Evolutionary conservation across 2,113 vertebrate genomes (phyloP), one percentile per base, ranked within the genome.

Genomic region (Peromyscus leucopus): DNA sequence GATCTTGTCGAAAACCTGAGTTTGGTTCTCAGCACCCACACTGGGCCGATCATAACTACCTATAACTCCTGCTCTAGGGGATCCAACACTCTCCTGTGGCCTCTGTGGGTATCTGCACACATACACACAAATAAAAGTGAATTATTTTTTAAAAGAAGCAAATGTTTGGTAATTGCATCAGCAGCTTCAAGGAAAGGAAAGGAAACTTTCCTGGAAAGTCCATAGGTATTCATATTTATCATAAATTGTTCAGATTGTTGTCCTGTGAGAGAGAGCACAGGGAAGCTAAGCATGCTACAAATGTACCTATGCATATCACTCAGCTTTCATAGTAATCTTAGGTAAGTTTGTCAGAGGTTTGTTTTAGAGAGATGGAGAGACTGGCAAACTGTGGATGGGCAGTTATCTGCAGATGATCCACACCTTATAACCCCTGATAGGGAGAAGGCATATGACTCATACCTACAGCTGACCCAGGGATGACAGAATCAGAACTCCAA

Each of bases 401-500:
- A 74, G 22, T 76, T 42, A 28, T 36, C 28, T 69, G 48, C 5
- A 83, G 59, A 82, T 67, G 13, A 42, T 42, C 86, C 26, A 67
- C 2, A 69, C 63, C 26, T 88, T 61, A n/a, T n/a, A 57, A 57
- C 28, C 69, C 26, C 42, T 61, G 22, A 26, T 28, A 48, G 84
- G 69, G 42, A 4, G 1, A 87, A 93, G 83, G 75, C 69, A 46
- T 61, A 33, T 87, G 79, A 79, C 59, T 75, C 63, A 80, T 51
- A 97, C 92, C 80, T 96, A 9, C 28, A 72, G 84, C 42, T 26
- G 61, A 88, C 51, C 46, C 4, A 48, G 46, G n/a, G 78, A 69
- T 39, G 63, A 76, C 10, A 59, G 87, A 79, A 80, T 96, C 63
- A 85, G 74, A 95, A 84, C 76, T 90, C 86, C 59, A 63, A 92